Percentiles rank a stretch among this genome's conserved stretches.
Evolutionary conservation across 1,140 invertebrate genomes (phyloP).

Genomic region (Temnothorax nylanderi): DNA sequence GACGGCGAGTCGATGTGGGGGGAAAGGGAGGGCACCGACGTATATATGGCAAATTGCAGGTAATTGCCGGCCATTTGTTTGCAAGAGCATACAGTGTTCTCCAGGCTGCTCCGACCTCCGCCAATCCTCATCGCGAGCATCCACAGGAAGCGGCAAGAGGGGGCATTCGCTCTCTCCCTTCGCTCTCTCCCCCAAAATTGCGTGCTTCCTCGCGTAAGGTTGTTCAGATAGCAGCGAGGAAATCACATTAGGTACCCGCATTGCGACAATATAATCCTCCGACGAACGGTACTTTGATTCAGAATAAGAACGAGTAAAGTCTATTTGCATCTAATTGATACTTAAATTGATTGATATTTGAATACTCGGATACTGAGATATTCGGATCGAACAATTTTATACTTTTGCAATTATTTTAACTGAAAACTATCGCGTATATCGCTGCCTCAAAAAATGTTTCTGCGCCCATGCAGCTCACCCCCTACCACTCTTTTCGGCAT

Average conservation of each 20-base stretch:
- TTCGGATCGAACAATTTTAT: not conserved
- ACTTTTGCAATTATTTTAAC: not conserved
- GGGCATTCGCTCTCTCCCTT: conserved; percentile 32
- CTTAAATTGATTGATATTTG: not conserved
- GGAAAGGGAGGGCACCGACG: conserved; percentile 43
- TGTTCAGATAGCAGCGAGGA: not conserved
- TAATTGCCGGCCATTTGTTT: conserved; percentile 84
- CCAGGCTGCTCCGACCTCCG: conserved; percentile 25
- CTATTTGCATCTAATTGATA: not conserved
- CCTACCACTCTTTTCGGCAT: conserved; percentile 65
- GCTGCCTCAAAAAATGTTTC: conserved; percentile 6
- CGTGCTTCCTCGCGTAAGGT: conserved; percentile 45
- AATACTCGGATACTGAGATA: not conserved
- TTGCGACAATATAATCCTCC: conserved; percentile 22
- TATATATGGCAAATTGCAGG: conserved; percentile 81
- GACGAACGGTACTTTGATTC: not conserved
- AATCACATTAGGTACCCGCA: conserved; percentile 28
- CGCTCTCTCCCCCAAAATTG: conserved; percentile 45
- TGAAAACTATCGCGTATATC: no score
- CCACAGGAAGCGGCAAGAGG: conserved; percentile 48
- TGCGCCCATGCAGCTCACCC: conserved; percentile 58
- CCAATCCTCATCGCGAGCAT: conserved; percentile 31
- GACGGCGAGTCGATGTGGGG: conserved; percentile 70
- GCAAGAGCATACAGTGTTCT: conserved; percentile 77
- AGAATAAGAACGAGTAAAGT: not conserved